phyloP scores from a whole-genome alignment of 2,888 invertebrate species.

The Anthophora plumipes region DNA sequence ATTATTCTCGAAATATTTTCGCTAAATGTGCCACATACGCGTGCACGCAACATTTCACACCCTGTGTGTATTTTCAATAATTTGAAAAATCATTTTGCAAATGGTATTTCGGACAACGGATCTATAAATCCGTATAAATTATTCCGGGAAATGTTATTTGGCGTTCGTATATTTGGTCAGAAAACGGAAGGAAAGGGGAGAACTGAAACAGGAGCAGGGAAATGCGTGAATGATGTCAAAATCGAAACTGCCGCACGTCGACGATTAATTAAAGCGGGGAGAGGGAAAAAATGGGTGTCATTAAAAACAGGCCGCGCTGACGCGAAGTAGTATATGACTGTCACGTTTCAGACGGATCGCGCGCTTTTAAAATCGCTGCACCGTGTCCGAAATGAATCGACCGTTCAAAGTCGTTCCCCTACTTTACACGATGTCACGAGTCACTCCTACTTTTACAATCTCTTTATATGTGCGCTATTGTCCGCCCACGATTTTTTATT shows the following conservation, averaged over 20 bases:
- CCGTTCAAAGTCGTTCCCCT: background rate
- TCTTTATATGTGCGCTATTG: background rate
- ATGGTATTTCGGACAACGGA: too few species aligned
- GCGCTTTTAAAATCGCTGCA: conserved; percentile 19
- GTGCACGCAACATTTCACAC: too few species aligned
- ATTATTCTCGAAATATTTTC: too few species aligned
- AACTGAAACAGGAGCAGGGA: background rate
- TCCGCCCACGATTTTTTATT: too few species aligned
- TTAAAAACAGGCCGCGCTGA: conserved; percentile 38
- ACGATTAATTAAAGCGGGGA: conserved; percentile 42
- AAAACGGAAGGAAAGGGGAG: background rate
- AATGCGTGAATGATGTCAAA: conserved; percentile 35
- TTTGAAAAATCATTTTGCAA: too few species aligned
- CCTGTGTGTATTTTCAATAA: too few species aligned
- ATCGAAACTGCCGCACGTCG: conserved; percentile 23
- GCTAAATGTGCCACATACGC: too few species aligned
- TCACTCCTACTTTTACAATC: background rate
- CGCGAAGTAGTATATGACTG: conserved; percentile 47
- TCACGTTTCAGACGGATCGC: conserved; percentile 39
- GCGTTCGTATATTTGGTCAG: background rate
- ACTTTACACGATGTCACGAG: background rate
- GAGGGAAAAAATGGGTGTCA: conserved; percentile 39
- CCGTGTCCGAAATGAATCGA: background rate
- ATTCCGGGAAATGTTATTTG: background rate
- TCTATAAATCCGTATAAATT: background rate